Base-by-base conservation (phyloP, 2,888 invertebrate genomes). In the Drosophila niveifrons region DNA sequence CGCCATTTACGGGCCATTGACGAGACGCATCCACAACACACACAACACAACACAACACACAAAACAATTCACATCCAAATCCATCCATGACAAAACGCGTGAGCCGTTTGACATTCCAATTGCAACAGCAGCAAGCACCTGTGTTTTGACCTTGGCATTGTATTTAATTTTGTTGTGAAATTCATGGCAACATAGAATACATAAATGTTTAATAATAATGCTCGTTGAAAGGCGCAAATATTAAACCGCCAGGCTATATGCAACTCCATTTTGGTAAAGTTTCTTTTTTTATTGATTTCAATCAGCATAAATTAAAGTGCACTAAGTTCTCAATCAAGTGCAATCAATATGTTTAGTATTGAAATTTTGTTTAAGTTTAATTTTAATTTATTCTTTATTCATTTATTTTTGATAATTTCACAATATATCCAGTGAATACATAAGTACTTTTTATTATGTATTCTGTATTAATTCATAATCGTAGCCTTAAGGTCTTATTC, bases 61-160 rank as follows among this genome's bases (percentile, higher is more conserved):
- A 58, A 65, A 34, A 31, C n/a, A 36, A 36, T 11, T 36, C 36
- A n/a, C 36, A 46, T 52, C 23, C 67, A 59, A 63, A 51, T 65
- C 56, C 62, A 66, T 62, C 56, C 58, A 58, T 62, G 51, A 48
- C 17, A 31, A 31, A 63, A 65, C 84, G 87, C 82, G 88, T 83
- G 82, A 83, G 80, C 66, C 64, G 83, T 67, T 86, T 83, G 83
- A 80, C 83, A 83, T 83, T 88, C 88, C 77, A 80, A 82, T 72
- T 72, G 72, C 36, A 34, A 46, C n/a, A 11, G 39, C 31, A 48
- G 31, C 52, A 41, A 51, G 43, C 84, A 80, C 81, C 78, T 67
- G 82, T 70, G 82, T 68, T 23, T 23, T 76, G 74, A 87, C 89
- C 88, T 87, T 85, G 88, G 80, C 88, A 85, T 87, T 85, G 84